Evolutionary conservation across 2,888 invertebrate genomes (phyloP).

Genomic region (Horisme vitalbata): DNA sequence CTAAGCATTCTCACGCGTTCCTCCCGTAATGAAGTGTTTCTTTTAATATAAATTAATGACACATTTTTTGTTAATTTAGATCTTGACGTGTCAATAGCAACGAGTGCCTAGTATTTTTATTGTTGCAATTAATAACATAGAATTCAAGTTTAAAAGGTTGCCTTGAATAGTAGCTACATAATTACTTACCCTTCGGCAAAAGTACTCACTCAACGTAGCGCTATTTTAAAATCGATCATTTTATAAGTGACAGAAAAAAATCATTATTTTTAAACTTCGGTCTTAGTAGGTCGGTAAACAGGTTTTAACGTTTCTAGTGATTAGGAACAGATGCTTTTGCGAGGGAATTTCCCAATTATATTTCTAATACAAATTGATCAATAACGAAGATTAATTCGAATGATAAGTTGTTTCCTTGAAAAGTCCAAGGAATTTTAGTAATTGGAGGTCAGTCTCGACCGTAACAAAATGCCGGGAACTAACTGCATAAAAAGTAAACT

Average conservation of each 20-base stretch:
- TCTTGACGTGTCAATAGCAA: conserved; percentile 12
- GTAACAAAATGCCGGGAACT: neutral
- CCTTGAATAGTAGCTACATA: neutral
- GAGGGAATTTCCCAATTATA: too few species aligned
- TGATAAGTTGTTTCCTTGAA: conserved; percentile 1
- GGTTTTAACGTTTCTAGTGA: too few species aligned
- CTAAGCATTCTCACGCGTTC: conserved; percentile 5
- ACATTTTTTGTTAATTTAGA: conserved; percentile 10
- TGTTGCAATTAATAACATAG: conserved; percentile 2
- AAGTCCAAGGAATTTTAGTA: conserved; percentile 1
- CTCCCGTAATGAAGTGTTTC: neutral
- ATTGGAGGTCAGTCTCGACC: conserved; percentile 8
- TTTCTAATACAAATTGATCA: neutral
- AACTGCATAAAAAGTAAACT: conserved; percentile 1
- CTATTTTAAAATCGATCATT: conserved; percentile 2
- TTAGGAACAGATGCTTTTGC: too few species aligned
- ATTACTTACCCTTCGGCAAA: neutral
- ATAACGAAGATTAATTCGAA: neutral
- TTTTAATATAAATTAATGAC: conserved; percentile 5
- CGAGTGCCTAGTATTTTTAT: conserved; percentile 6
- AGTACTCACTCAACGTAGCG: neutral
- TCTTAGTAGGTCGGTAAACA: too few species aligned
- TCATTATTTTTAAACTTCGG: too few species aligned
- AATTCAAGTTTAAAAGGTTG: neutral
- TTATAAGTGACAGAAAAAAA: too few species aligned